Evolutionary conservation across 2,888 invertebrate genomes (phyloP), one percentile per base, ranked within the genome.

Genomic region (Luffia ferchaultella): DNA sequence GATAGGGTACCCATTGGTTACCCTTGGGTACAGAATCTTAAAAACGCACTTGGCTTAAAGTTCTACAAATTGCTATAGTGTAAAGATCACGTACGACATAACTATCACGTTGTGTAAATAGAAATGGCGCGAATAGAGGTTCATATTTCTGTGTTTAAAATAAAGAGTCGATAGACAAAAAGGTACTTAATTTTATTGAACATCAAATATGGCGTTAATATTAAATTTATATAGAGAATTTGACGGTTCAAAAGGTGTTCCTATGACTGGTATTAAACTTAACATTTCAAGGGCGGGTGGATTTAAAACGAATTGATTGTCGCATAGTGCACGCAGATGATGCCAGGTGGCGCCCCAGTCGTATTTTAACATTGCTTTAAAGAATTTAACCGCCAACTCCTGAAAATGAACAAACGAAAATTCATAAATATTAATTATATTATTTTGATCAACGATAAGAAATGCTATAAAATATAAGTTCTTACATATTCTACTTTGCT

Each of bases 311-410:
- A 51, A 19, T 9, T 63, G 58, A 61, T 76, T 76, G 52, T 56
- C 50, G 61, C 79, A 73, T 2, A 79, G 55, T 12, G 50, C 53
- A 1, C 76, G 64, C 1, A 84, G 62, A 52, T 71, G 70, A 46
- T 61, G 62, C 77, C 74, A 84, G 20, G 67, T 60, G 1, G 68
- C 66, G 18, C 76, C 72, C 61, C 71, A 70, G 61, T 88, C 85
- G 62, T 83, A 82, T 2, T 64, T 61, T 2, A 82, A 62, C 47
- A 88, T 67, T 2, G 64, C 66, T 62, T 77, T 77, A 68, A 85
- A 89, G 67, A 88, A 84, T 41, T 70, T 62, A 16, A 88, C 65
- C 2, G 88, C 87, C 18, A 76, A 69, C 45, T 65, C 63, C 88
- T 89, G 67, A 2, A 51, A 58, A 9, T 48, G 45, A 19, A 50